Percentiles rank a stretch among this genome's conserved stretches.
Evolutionary conservation across 2,113 vertebrate species (phyloP).

Genomic region (Saguinus midas): DNA sequence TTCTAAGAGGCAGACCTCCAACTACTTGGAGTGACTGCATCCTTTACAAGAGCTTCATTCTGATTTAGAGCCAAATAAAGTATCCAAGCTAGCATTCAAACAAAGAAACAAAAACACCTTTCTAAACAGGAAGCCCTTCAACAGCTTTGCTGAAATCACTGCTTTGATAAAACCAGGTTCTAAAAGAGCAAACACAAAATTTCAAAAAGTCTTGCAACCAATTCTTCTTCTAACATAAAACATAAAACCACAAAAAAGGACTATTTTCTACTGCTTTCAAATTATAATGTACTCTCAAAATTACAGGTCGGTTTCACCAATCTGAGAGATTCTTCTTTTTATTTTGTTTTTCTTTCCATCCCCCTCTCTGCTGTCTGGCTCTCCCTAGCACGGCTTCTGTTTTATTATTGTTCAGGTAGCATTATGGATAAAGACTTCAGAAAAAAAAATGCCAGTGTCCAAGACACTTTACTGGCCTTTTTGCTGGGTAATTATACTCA

Average conservation of each 20-base stretch:
- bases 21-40: constrained; percentile 5
- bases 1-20: constrained; percentile 12
- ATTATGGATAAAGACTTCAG: constrained; percentile 84
- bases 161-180: constrained; percentile 61
- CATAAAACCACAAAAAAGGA: not conserved
- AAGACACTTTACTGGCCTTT: constrained; percentile 82
- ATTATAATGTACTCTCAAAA: constrained; percentile 78
- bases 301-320: constrained; percentile 78
- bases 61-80: constrained; percentile 7
- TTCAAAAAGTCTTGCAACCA: constrained; percentile 75
- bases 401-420: constrained; percentile 77
- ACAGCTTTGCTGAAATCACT: constrained; percentile 48
- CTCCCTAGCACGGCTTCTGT: not conserved
- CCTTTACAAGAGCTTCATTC: not conserved
- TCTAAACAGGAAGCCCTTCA: constrained; percentile 42
- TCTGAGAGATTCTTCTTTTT: constrained; percentile 68
- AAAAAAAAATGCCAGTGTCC: constrained; percentile 66
- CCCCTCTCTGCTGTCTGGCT: not conserved
- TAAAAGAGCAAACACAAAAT: not conserved
- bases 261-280: constrained; percentile 76
- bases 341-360: constrained; percentile 51
- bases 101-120: not conserved
- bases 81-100: not conserved
- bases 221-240: constrained; percentile 81
- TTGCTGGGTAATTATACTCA: constrained; percentile 83